These are phyloP conservation scores for Lasioglossum calceatum DNA, from an alignment of 2,888 invertebrate genomes.

Conservation along the genomic window DNA sequence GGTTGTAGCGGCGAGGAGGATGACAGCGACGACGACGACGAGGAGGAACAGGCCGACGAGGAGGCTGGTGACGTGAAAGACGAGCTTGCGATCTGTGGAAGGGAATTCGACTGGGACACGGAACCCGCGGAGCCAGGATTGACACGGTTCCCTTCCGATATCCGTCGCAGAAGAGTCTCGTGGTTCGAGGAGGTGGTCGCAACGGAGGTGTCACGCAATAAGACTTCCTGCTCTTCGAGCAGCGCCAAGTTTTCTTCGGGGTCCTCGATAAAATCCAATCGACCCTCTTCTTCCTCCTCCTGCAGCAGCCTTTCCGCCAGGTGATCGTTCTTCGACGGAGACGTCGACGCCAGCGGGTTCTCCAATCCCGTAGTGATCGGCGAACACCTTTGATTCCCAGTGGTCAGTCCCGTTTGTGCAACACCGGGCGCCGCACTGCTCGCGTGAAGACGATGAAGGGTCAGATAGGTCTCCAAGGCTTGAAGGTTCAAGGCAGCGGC, in stretches of 20 bases:
- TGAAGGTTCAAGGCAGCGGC: constrained; percentile 94
- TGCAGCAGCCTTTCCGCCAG: constrained; percentile 58
- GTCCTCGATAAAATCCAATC: constrained; percentile 80
- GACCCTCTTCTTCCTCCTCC: constrained; percentile 75
- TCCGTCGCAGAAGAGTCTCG: constrained; percentile 79
- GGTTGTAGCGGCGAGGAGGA: constrained; percentile 70
- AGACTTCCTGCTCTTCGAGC: constrained; percentile 90
- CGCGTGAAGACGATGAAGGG: constrained; percentile 91
- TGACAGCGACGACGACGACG: constrained; percentile 65
- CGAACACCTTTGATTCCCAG: constrained; percentile 63
- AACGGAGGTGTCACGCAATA: constrained; percentile 86
- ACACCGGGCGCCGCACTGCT: constrained; percentile 85
- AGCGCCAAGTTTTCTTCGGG: constrained; percentile 90
- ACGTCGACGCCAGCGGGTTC: constrained; percentile 75
- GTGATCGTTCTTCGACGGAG: constrained; percentile 47
- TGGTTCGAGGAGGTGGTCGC: constrained; percentile 65
- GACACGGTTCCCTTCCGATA: constrained; percentile 71
- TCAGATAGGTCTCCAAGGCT: constrained; percentile 94
- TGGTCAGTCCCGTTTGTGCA: constrained; percentile 72
- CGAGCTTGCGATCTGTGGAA: constrained; percentile 30
- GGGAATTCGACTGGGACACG: constrained; percentile 33
- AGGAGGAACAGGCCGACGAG: constrained; percentile 63
- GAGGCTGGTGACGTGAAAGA: constrained; percentile 61
- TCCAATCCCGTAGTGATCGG: constrained; percentile 79
- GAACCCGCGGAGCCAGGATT: constrained; percentile 27